A percentile compares a stretch with the other conserved stretches of the same genome.
Evolutionary conservation across 2,888 invertebrate species (phyloP).

Genomic region (Dryobotodes eremita): DNA sequence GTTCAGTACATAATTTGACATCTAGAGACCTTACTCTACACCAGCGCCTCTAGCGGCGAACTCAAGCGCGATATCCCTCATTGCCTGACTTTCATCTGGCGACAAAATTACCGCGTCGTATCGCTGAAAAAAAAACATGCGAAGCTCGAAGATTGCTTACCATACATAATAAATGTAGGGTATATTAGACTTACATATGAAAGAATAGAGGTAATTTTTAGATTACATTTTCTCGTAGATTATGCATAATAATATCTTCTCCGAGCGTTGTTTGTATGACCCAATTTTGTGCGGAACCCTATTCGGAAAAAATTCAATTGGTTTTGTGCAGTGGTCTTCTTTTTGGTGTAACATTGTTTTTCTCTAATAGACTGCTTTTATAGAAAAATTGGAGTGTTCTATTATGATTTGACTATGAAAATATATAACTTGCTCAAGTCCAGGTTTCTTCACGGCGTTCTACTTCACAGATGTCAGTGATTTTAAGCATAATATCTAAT

Average conservation of each 20-base stretch:
- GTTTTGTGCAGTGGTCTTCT: constrained; percentile 6
- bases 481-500: not conserved
- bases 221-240: constrained; percentile 47
- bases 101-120: constrained; percentile 52
- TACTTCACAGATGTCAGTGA: not conserved
- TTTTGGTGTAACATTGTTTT: not conserved
- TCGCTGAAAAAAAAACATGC: constrained; percentile 49
- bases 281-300: constrained; percentile 11
- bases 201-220: constrained; percentile 56
- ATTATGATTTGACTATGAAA: not conserved
- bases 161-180: constrained; percentile 58
- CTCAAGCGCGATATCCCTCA: no score
- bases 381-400: not conserved
- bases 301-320: not conserved
- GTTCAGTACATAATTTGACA: no score
- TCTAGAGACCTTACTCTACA: no score
- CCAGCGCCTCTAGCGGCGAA: no score
- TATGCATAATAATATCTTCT: constrained; percentile 38
- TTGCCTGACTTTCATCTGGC: constrained; percentile 51
- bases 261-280: constrained; percentile 23
- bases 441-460: not conserved
- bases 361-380: not conserved
- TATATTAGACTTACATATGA: constrained; percentile 50
- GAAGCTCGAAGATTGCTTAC: constrained; percentile 58
- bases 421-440: not conserved